Conservation (phyloP, 2,113 vertebrate species). For the Oxyura jamaicensis region DNA sequence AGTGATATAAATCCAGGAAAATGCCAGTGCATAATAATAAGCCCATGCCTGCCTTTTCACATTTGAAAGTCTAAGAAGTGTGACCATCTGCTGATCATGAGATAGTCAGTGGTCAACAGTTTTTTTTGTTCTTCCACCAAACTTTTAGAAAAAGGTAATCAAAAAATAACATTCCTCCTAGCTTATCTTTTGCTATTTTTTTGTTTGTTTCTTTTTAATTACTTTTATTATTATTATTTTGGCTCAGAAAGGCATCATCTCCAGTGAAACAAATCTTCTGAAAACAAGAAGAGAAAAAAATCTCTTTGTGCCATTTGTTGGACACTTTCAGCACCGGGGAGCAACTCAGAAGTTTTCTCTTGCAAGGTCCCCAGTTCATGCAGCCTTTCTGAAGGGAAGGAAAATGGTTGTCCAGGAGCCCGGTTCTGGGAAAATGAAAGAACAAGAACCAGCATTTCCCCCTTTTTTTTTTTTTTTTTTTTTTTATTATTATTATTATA, state of each 20-base stretch:
- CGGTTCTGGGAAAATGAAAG: background rate
- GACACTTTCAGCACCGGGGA: background rate
- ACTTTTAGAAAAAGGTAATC: background rate
- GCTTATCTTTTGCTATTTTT: background rate
- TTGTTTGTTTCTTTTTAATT: background rate
- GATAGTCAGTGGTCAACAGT: background rate
- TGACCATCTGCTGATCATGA: background rate
- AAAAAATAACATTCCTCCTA: background rate
- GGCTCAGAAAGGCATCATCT: background rate
- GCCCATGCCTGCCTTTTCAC: background rate
- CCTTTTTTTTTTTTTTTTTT: background rate
- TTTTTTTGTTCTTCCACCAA: background rate
- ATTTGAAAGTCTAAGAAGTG: background rate
- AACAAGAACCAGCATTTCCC: background rate
- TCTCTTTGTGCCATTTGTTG: background rate
- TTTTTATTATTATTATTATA: background rate
- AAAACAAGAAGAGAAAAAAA: background rate
- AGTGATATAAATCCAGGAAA: background rate
- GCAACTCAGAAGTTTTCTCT: background rate
- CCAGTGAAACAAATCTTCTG: background rate
- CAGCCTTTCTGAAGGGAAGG: background rate
- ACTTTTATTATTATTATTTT: background rate
- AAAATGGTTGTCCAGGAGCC: background rate
- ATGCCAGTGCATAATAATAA: background rate
- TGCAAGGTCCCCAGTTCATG: background rate